Evolutionary conservation across 2,797 vertebrate genomes (phyloP).

Genomic region (Pagetopsis macropterus): DNA sequence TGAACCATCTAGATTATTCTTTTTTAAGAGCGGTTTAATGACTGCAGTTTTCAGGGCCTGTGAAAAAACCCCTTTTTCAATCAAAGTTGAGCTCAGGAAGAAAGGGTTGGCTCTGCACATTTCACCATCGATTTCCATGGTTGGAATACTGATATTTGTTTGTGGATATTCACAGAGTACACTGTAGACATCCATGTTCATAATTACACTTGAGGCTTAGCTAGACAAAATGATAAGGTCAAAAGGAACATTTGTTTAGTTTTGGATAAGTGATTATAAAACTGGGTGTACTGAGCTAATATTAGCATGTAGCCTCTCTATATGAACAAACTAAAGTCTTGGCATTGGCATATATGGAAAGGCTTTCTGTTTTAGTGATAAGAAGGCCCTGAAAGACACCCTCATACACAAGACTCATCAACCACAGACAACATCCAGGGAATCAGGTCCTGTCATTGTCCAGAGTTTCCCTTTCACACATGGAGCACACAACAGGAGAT

Average conservation of each 20-base stretch:
- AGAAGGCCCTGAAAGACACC: background rate
- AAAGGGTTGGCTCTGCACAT: background rate
- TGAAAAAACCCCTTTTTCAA: background rate
- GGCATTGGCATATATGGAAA: too few species aligned
- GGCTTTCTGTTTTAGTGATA: too few species aligned
- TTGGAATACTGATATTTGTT: slow-evolving; percentile 20
- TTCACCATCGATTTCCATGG: slow-evolving; percentile 13
- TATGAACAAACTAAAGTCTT: background rate
- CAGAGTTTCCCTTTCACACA: too few species aligned
- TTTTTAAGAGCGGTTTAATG: too few species aligned
- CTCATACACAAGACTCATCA: too few species aligned
- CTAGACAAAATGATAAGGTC: background rate
- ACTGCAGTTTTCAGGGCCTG: too few species aligned
- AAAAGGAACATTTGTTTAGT: background rate
- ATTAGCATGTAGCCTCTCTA: background rate
- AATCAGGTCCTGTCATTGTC: too few species aligned
- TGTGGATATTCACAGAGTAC: background rate
- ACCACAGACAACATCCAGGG: too few species aligned
- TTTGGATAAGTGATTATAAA: background rate
- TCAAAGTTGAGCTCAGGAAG: background rate
- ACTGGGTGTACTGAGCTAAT: background rate
- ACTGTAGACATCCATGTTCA: slow-evolving; percentile 1
- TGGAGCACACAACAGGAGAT: too few species aligned
- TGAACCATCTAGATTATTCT: too few species aligned
- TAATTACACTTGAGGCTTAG: background rate